Conservation (phyloP, 2,797 vertebrate genomes). For the Xiphophorus birchmanni region DNA sequence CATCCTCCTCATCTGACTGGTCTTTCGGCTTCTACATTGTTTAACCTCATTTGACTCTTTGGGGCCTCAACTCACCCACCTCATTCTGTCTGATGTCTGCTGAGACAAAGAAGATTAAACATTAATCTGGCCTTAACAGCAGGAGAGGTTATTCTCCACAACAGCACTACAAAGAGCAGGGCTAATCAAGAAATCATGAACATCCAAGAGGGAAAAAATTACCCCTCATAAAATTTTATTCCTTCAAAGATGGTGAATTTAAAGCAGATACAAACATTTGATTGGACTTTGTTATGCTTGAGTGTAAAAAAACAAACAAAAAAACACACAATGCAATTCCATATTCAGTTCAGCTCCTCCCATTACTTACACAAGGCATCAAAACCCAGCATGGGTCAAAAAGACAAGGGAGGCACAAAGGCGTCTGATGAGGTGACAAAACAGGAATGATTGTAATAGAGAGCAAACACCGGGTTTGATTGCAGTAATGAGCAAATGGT, state of each 20-base stretch:
- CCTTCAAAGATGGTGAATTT: slow-evolving; percentile 42
- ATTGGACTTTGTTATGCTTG: slow-evolving; percentile 54
- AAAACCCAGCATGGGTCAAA: slow-evolving; percentile 22
- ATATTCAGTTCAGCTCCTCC: slow-evolving; percentile 3
- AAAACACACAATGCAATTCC: neutral
- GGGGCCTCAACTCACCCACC: slow-evolving; percentile 34
- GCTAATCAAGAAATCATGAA: slow-evolving; percentile 67
- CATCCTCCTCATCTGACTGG: slow-evolving; percentile 21
- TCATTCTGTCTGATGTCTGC: slow-evolving; percentile 53
- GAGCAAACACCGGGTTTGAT: slow-evolving; percentile 56
- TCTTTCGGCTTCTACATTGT: slow-evolving; percentile 38
- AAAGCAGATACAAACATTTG: slow-evolving; percentile 32
- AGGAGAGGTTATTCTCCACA: slow-evolving; percentile 45
- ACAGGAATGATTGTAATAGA: slow-evolving; percentile 52
- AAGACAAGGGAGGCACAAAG: slow-evolving; percentile 38
- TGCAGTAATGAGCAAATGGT: slow-evolving; percentile 60
- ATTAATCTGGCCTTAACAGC: slow-evolving; percentile 68
- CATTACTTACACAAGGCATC: neutral
- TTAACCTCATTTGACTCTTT: slow-evolving; percentile 26
- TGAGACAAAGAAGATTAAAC: slow-evolving; percentile 75
- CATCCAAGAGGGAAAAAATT: slow-evolving; percentile 64
- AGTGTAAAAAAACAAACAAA: slow-evolving; percentile 3
- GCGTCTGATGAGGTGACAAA: slow-evolving; percentile 55
- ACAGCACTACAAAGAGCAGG: slow-evolving; percentile 58
- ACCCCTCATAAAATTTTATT: slow-evolving; percentile 61